Evolutionary conservation across 2,888 invertebrate genomes (phyloP).

Genomic region (Morinoia aosen): DNA sequence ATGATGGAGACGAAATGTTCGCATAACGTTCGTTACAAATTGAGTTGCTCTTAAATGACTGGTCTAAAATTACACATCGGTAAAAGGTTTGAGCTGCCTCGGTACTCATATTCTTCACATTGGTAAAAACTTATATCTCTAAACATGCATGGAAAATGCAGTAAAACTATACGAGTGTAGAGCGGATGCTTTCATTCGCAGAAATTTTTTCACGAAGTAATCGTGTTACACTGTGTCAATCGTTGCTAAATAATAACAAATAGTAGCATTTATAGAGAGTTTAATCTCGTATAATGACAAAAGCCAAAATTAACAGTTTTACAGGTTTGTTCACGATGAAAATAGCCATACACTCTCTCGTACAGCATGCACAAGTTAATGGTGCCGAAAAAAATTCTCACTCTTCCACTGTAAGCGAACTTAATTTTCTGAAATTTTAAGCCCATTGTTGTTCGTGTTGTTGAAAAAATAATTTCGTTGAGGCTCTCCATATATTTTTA

Average conservation of each 20-base stretch:
- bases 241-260: neutral
- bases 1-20: neutral
- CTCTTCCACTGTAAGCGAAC: neutral
- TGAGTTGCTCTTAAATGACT: neutral
- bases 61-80: neutral
- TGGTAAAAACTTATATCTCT: neutral
- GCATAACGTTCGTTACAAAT: neutral
- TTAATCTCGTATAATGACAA: no score
- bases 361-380: neutral
- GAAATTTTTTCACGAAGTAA: neutral
- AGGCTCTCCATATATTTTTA: neutral
- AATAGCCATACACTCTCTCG: neutral
- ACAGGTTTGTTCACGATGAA: no score
- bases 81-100: neutral
- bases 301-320: no score
- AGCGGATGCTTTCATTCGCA: neutral
- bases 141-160: neutral
- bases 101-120: neutral
- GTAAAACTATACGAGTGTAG: neutral
- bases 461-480: neutral
- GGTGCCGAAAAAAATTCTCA: neutral
- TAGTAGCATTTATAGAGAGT: neutral
- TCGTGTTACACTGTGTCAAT: neutral
- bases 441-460: no score
- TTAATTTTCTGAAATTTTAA: neutral